Evolutionary conservation across 2,888 invertebrate species (phyloP).

Genomic region (Tinea semifulvella): DNA sequence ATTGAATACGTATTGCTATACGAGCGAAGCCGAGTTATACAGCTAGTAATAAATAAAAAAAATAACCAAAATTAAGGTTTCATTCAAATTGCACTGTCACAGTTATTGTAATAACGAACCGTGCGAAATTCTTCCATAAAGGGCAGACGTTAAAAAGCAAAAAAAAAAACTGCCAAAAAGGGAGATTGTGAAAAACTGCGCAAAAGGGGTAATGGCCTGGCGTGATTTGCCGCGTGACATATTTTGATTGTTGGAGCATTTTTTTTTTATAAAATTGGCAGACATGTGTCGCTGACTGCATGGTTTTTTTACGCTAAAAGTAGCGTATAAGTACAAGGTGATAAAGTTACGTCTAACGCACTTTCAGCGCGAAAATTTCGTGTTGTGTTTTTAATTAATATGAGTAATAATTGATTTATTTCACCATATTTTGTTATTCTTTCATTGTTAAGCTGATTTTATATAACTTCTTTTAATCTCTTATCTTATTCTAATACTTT

Average conservation of each 20-base stretch:
- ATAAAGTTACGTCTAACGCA: no score
- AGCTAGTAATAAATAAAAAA: no score
- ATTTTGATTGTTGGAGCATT: conserved; percentile 29
- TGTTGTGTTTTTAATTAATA: no score
- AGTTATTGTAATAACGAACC: conserved; percentile 46
- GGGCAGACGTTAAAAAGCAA: conserved; percentile 19
- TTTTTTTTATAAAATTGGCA: conserved; percentile 23
- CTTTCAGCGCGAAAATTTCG: no score
- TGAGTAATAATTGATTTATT: no score
- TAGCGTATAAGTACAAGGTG: no score
- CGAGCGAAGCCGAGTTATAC: no score
- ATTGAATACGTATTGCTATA: no score
- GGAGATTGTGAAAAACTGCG: conserved; percentile 23
- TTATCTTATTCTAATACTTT: no score
- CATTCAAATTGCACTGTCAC: conserved; percentile 54
- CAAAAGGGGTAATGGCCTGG: conserved; percentile 35
- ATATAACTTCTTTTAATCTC: no score
- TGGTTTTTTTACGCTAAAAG: not conserved
- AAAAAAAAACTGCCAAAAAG: conserved; percentile 28
- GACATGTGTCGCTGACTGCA: conserved; percentile 14
- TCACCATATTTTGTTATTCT: no score
- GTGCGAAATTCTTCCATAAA: conserved; percentile 57
- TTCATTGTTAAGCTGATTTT: no score
- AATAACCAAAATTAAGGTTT: conserved; percentile 48
- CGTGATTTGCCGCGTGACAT: conserved; percentile 36